Evolutionary conservation across 35 echinoderm and acorn worm species (phyloP).

Genomic region (Chiridota heheva): DNA sequence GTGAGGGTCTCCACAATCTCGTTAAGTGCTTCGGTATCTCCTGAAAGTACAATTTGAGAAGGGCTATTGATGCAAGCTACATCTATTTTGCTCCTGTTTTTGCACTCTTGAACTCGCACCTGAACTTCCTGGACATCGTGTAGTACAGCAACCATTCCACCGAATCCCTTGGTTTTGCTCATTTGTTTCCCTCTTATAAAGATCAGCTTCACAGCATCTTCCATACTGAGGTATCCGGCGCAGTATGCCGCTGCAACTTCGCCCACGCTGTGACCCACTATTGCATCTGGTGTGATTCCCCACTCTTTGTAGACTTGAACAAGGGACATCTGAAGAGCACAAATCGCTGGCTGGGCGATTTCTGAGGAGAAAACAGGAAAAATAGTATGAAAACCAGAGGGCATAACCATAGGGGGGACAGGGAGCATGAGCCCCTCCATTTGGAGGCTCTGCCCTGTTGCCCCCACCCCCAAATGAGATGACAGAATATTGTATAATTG

Average conservation of each 20-base stretch:
- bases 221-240: conserved; percentile 39
- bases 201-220: conserved; percentile 41
- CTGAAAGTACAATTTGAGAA: conserved; percentile 71
- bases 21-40: conserved; percentile 18
- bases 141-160: conserved; percentile 55
- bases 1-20: conserved; percentile 19
- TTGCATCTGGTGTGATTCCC: conserved; percentile 37
- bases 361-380: conserved; percentile 31
- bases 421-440: too few relatives aligned
- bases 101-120: not conserved
- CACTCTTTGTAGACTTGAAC: conserved; percentile 38
- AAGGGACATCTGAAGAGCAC: conserved; percentile 36
- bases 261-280: conserved; percentile 67
- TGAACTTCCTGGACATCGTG: conserved; percentile 39
- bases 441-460: too few relatives aligned
- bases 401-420: too few relatives aligned
- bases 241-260: conserved; percentile 66
- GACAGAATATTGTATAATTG: too few relatives aligned
- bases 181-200: conserved; percentile 44
- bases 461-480: too few relatives aligned
- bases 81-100: conserved; percentile 5
- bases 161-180: conserved; percentile 42
- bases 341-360: conserved; percentile 54
- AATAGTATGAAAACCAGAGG: not conserved
- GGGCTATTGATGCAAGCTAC: conserved; percentile 60